Percentiles rank a stretch among this genome's conserved stretches.
Evolutionary conservation across 64 coral and sea anemone genomes (phyloP).

Genomic region (Stichodactyla mertensii): DNA sequence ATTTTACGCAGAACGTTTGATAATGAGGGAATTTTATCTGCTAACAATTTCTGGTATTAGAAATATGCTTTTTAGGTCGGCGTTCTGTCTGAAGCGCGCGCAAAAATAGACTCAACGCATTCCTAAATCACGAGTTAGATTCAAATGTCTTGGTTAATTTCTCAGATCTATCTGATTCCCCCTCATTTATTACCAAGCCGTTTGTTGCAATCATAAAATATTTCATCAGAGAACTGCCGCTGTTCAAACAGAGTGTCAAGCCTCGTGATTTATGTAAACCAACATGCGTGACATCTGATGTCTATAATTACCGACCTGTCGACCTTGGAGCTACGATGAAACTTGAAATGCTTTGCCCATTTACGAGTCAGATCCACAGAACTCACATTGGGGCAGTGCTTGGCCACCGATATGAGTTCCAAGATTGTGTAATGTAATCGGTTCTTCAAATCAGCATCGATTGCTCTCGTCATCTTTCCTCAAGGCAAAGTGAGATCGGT

Average conservation of each 20-base stretch:
- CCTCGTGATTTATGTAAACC: conserved; percentile 3
- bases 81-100: conserved; percentile 36
- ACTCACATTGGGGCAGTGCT: neutral
- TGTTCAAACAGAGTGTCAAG: conserved; percentile 1
- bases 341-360: neutral
- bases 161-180: neutral
- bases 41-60: conserved; percentile 56
- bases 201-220: neutral
- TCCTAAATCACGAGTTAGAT: neutral
- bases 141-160: conserved; percentile 5
- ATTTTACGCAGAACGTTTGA: conserved; percentile 48
- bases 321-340: conserved; percentile 6
- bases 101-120: conserved; percentile 21
- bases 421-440: neutral
- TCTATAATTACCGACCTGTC: conserved; percentile 22
- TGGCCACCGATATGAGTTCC: neutral
- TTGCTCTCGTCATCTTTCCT: neutral
- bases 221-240: neutral
- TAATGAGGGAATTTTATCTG: conserved; percentile 84
- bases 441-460: neutral
- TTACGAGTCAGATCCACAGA: neutral
- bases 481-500: neutral
- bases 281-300: neutral
- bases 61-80: conserved; percentile 47
- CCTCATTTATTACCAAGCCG: neutral